A percentile compares a stretch with the other conserved stretches of the same genome.
phyloP scores from a whole-genome alignment of 2,888 invertebrate genomes.

The Galerucella pusilla region DNA sequence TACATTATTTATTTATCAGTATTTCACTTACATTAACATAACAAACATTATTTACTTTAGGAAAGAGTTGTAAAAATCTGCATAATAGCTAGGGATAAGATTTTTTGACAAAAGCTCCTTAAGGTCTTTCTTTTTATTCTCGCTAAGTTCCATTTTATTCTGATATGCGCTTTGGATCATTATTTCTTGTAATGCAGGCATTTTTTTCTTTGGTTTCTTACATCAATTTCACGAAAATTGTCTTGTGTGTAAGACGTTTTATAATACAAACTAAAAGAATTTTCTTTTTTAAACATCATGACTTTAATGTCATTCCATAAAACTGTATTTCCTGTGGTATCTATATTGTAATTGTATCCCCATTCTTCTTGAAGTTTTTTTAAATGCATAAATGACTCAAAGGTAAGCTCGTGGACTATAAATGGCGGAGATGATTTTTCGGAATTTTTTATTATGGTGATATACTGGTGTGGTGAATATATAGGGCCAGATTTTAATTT shows the following conservation, averaged over 20 bases:
- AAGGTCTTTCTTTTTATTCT: too few species aligned
- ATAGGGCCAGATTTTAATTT: not conserved
- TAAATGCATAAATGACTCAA: conserved; percentile 3
- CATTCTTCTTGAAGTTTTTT: not conserved
- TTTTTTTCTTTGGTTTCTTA: not conserved
- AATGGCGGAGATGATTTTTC: not conserved
- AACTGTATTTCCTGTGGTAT: conserved; percentile 6
- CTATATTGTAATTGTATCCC: not conserved
- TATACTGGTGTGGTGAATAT: not conserved
- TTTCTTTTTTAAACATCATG: too few species aligned
- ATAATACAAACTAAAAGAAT: not conserved
- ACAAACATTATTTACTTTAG: too few species aligned
- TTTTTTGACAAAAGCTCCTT: too few species aligned
- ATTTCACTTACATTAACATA: too few species aligned
- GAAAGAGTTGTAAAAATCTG: too few species aligned
- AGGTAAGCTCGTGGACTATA: not conserved
- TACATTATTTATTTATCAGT: too few species aligned
- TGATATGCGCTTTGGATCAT: too few species aligned
- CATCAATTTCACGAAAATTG: not conserved
- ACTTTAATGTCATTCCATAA: not conserved
- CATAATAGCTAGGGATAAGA: too few species aligned
- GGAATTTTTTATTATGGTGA: not conserved
- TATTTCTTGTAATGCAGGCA: too few species aligned
- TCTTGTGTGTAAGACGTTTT: not conserved
- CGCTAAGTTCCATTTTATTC: too few species aligned